Conservation (phyloP, 2,797 vertebrate genomes). For the Xiphophorus birchmanni region DNA sequence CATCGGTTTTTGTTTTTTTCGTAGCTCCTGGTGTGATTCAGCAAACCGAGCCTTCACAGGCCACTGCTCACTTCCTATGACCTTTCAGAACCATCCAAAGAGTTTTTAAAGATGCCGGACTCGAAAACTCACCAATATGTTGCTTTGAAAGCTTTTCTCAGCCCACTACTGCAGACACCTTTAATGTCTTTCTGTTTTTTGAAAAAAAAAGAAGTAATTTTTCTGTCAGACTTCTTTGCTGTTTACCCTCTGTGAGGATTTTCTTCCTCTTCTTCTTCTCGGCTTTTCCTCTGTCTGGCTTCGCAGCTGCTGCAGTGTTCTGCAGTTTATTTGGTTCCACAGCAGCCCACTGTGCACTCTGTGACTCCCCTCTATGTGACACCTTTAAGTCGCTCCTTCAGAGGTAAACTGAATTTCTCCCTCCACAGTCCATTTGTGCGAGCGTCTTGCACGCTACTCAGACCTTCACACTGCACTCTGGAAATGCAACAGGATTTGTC, state of each 20-base stretch:
- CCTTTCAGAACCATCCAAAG: constrained; percentile 47
- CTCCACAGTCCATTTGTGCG: constrained; percentile 61
- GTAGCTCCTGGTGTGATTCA: neutral
- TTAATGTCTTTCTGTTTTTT: constrained; percentile 24
- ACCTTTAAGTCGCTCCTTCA: constrained; percentile 60
- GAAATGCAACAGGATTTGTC: constrained; percentile 70
- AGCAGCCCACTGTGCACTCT: constrained; percentile 51
- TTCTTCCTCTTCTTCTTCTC: constrained; percentile 26
- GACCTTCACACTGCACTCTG: constrained; percentile 63
- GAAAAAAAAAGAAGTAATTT: neutral
- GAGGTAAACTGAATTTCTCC: constrained; percentile 65
- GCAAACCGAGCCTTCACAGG: constrained; percentile 18
- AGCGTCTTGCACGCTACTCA: constrained; percentile 53
- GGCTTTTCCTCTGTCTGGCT: constrained; percentile 13
- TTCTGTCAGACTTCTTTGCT: constrained; percentile 17
- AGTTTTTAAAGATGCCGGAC: constrained; percentile 31
- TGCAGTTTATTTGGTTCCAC: constrained; percentile 53
- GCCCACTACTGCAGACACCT: constrained; percentile 17
- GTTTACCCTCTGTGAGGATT: constrained; percentile 22
- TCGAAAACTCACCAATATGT: constrained; percentile 26
- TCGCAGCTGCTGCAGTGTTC: constrained; percentile 50
- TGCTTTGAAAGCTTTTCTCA: constrained; percentile 27
- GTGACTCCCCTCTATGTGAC: constrained; percentile 52
- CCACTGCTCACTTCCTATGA: constrained; percentile 14
- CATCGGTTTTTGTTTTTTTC: constrained; percentile 16